Base-by-base conservation (phyloP, 1,140 invertebrate species). In the Sycobia sp. region DNA sequence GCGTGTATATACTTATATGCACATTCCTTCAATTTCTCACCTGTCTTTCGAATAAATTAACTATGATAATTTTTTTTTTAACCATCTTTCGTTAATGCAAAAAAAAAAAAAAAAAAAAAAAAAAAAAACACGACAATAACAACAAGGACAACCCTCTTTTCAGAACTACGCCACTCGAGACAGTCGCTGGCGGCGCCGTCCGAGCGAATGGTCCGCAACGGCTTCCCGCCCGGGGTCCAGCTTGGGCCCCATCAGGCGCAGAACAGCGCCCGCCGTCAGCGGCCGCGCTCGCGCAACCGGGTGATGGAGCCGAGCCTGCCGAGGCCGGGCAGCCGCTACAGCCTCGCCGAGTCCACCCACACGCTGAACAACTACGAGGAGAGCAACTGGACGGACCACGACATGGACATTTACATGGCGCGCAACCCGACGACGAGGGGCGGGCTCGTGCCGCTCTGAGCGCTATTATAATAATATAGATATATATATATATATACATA, bases 351-450 rank as follows among this genome's bases (percentile, higher is more conserved):
- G 49, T 90, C 89, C 16, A 89, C 88, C 41, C 90, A 92, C 70
- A 93, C 91, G 7, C 82, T 93, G 44, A 92, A 91, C 69, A 90
- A 92, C 79, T 93, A 92, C 75, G 89, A 90, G 74, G 93, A 95
- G 73, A 93, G 95, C 75, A 95, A 94, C 76, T 96, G 93, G 93
- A 96, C 94, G 53, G 94, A 96, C 78, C 93, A 96, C 76, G 94
- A 96, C 75, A 94, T 95, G 90, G 94, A 96, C 69, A 94, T 96
- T 71, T 96, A 96, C 80, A 94, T 95, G 87, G 90, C 93, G 55
- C 86, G 93, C 71, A 95, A 95, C 82, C 89, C 91, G 54, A 94
- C 92, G 14, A 89, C 91, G 41, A 86, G 92, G 71, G 90, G 90
- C 70, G 91, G 91, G 59, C 82, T 94, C 64, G 91, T 94, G 69